These are phyloP conservation scores for Montipora foliosa DNA, from an alignment of 64 coral and sea anemone genomes.

Conservation along the genomic window DNA sequence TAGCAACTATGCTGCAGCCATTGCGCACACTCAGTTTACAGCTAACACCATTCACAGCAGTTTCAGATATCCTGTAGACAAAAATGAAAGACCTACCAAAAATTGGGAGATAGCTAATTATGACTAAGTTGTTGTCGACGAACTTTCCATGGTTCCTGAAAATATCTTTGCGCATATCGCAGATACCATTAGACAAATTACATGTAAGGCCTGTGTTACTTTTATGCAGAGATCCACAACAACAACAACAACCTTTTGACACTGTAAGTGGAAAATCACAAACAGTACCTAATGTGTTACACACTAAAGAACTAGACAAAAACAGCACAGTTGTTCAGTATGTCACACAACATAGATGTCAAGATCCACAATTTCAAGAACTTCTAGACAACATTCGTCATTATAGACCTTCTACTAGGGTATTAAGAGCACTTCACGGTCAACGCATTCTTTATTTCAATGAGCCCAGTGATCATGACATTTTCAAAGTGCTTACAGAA, in stretches of 20 bases:
- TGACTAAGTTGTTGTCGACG: background rate
- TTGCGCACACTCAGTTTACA: background rate
- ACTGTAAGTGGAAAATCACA: background rate
- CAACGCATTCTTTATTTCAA: too few relatives aligned
- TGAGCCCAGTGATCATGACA: too few relatives aligned
- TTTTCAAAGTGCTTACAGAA: too few relatives aligned
- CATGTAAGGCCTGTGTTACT: background rate
- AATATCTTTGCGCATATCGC: background rate
- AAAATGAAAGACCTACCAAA: background rate
- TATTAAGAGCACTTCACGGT: too few relatives aligned
- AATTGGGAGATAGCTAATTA: background rate
- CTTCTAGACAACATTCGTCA: too few relatives aligned
- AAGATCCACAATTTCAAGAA: too few relatives aligned
- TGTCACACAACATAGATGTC: too few relatives aligned
- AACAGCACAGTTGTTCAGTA: too few relatives aligned
- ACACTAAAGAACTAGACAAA: background rate
- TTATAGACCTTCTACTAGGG: too few relatives aligned
- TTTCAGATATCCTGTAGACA: slow-evolving; percentile 8
- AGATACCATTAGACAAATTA: background rate
- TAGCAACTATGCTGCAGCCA: background rate
- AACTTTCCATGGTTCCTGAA: background rate
- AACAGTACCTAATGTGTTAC: background rate
- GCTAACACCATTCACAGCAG: slow-evolving; percentile 27
- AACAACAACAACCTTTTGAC: background rate
- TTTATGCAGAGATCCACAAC: background rate